Conservation (phyloP, 2,113 vertebrate genomes). For the Dolichotis patagonum region DNA sequence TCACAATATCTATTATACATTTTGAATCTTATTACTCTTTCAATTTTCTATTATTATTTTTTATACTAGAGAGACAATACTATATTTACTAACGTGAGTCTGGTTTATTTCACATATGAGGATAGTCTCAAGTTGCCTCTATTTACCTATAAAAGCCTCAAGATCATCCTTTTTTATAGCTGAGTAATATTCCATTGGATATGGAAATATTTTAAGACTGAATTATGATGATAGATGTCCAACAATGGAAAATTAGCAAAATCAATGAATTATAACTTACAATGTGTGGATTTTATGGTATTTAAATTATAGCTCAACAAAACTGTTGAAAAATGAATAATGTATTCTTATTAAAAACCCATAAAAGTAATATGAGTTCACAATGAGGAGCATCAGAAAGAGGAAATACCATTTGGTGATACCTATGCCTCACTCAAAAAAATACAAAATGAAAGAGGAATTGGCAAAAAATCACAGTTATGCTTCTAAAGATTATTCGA, state of each 20-base stretch:
- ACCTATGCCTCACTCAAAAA: neutral
- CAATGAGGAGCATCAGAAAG: neutral
- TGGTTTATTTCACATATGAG: too few relatives aligned
- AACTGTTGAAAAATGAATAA: neutral
- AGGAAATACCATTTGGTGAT: neutral
- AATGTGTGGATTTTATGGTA: neutral
- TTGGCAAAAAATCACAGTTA: neutral
- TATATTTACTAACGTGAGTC: too few relatives aligned
- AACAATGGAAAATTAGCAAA: neutral
- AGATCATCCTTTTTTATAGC: too few relatives aligned
- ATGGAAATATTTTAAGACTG: neutral
- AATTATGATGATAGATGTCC: neutral
- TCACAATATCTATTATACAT: too few relatives aligned
- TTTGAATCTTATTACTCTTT: too few relatives aligned
- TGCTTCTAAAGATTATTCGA: neutral
- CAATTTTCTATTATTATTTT: too few relatives aligned
- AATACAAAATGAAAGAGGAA: neutral
- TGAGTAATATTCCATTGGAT: too few relatives aligned
- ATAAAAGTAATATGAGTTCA: neutral
- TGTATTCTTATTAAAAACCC: neutral
- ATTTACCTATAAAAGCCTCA: too few relatives aligned
- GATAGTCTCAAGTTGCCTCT: too few relatives aligned
- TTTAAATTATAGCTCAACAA: neutral
- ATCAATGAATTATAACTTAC: neutral
- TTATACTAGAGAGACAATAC: too few relatives aligned